Evolutionary conservation across 2,797 vertebrate species (phyloP), one percentile per base, ranked within the genome.

Genomic region (Clarias pachynema): DNA sequence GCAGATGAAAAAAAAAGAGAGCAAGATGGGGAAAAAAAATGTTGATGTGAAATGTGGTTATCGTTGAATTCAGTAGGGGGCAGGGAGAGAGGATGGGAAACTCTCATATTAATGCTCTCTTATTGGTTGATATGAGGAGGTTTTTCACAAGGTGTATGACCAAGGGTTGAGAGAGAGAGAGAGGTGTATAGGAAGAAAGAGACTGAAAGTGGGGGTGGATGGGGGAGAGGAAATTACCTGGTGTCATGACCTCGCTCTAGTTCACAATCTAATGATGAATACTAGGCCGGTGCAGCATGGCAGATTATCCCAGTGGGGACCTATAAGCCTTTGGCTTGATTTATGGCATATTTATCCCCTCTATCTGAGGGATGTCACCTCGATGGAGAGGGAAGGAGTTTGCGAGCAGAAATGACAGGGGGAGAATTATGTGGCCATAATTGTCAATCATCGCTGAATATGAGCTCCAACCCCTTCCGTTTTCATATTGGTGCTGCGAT

Each of bases 1-100:
- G 95, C 95, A 93, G 95, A 94, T 95, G 93, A 83, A 92, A 91
- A 87, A 78, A 82, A 81, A 29, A 75, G 26, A 34, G 29, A 74
- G 49, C 49, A 14, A 53, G 12, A 14, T 49, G 44, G 44, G 44
- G 49, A 40, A 94, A 95, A 95, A 93, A 96, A 94, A 95, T 95
- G 96, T 95, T 95, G 96, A 97, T 97, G 96, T 96, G 96, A 96
- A 95, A 97, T 96, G 95, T 93, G 96, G 96, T 97, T 97, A 96
- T 96, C 95, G 95, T 91, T 74, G 92, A 91, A 95, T 94, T 83
- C 92, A 86, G 95, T 94, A 73, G 87, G 85, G 80, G 92, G 85
- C 89, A 85, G 93, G 93, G 88, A 85, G 63, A 59, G 77, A 79
- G 49, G 84, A 88, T 79, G 84, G 63, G 74, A 63, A 81, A 81